phyloP scores from a whole-genome alignment of 2,888 invertebrate genomes.

The Tricholauxania praeusta region DNA sequence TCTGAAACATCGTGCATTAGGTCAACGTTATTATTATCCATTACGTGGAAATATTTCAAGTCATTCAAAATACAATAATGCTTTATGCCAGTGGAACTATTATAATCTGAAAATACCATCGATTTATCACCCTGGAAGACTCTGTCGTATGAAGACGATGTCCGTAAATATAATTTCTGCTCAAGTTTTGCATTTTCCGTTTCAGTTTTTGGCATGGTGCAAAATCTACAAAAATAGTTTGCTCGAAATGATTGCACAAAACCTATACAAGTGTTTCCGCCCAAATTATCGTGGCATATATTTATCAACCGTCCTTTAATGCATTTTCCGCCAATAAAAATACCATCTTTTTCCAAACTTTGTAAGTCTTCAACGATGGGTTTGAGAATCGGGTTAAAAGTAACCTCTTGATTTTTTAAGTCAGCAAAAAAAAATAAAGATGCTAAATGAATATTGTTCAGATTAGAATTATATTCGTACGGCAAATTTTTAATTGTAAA shows the following conservation, averaged over 20 bases:
- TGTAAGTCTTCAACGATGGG: no score
- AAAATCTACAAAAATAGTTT: slow-evolving; percentile 9
- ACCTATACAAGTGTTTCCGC: slow-evolving; percentile 13
- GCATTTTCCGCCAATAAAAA: slow-evolving; percentile 6
- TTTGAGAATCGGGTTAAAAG: no score
- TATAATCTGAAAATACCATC: neutral
- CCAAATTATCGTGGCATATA: neutral
- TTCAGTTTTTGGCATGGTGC: slow-evolving; percentile 2
- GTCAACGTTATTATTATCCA: neutral
- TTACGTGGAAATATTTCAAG: slow-evolving; percentile 12
- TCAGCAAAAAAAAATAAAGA: no score
- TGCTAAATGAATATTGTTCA: no score
- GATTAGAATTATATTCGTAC: no score
- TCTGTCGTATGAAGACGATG: neutral
- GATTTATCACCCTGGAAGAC: neutral
- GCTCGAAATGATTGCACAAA: slow-evolving; percentile 6
- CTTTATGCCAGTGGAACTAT: neutral
- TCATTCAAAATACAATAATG: slow-evolving; percentile 15
- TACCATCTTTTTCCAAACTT: neutral
- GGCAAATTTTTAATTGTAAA: no score
- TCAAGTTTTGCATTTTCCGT: neutral
- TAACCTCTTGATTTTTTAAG: no score
- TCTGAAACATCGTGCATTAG: slow-evolving; percentile 17
- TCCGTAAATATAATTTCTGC: neutral
- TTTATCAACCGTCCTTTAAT: slow-evolving; percentile 14